Percentiles rank a stretch among this genome's conserved stretches.
These are phyloP conservation scores for Heptranchias perlo DNA, from an alignment of 2,113 vertebrate genomes.

Conservation along the genomic window DNA sequence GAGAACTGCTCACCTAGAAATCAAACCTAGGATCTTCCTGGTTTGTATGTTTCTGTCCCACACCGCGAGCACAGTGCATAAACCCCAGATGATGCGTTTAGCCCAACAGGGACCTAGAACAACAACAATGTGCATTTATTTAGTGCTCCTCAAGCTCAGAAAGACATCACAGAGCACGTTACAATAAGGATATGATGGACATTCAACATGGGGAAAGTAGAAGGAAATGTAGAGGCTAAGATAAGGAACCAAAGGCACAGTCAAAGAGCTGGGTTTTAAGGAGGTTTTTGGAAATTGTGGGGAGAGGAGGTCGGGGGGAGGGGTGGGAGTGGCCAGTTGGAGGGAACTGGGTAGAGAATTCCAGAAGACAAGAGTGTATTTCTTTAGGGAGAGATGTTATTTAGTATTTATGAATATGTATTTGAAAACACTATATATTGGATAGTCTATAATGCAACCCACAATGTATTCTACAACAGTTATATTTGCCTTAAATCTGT, in stretches of 20 bases:
- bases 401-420: neutral
- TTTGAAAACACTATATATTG: neutral
- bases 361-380: neutral
- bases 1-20: neutral
- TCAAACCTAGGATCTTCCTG: neutral
- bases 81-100: neutral
- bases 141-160: neutral
- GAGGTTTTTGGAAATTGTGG: neutral
- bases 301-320: too few species aligned
- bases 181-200: neutral
- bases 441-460: neutral
- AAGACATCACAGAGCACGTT: neutral
- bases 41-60: neutral
- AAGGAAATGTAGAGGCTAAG: neutral
- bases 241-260: neutral
- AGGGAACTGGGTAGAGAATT: neutral
- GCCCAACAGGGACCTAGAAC: neutral
- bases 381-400: neutral
- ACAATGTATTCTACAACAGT: neutral
- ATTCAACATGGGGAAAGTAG: neutral
- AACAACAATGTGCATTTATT: neutral
- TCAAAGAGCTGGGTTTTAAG: too few species aligned
- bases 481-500: neutral
- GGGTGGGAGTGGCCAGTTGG: neutral
- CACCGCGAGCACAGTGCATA: neutral